Percentiles rank a stretch among this genome's conserved stretches.
Conservation (phyloP, 2,888 invertebrate genomes). For the Conistra vaccinii region DNA sequence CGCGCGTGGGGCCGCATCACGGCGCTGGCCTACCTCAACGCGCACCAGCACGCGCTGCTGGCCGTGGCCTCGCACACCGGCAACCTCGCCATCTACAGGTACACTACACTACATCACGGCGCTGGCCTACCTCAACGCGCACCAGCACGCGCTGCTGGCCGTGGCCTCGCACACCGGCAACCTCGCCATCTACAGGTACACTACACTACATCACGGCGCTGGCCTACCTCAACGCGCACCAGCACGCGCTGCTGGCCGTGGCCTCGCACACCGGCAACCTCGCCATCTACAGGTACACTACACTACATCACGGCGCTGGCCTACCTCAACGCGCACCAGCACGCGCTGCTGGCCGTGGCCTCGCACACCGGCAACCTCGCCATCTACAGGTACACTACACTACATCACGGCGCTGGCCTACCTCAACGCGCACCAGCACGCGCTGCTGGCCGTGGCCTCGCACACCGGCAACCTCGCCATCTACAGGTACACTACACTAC, state of each 20-base stretch:
- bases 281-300: constrained; percentile 89
- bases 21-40: constrained; percentile 96
- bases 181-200: constrained; percentile 91
- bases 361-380: constrained; percentile 95
- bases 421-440: constrained; percentile 96
- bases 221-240: constrained; percentile 97
- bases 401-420: constrained; percentile 95
- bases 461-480: constrained; percentile 95
- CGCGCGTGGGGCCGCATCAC: constrained; percentile 92
- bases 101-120: constrained; percentile 91
- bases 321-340: constrained; percentile 96
- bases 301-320: constrained; percentile 93
- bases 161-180: constrained; percentile 95
- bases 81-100: constrained; percentile 91
- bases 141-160: constrained; percentile 94
- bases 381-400: constrained; percentile 84
- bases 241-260: constrained; percentile 93
- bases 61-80: constrained; percentile 95
- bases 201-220: constrained; percentile 92
- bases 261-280: constrained; percentile 95
- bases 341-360: constrained; percentile 94
- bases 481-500: constrained; percentile 73
- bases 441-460: constrained; percentile 94
- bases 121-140: constrained; percentile 96
- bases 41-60: constrained; percentile 94